Evolutionary conservation across 2,888 invertebrate species (phyloP).

Genomic region (Hypercompe scribonia): DNA sequence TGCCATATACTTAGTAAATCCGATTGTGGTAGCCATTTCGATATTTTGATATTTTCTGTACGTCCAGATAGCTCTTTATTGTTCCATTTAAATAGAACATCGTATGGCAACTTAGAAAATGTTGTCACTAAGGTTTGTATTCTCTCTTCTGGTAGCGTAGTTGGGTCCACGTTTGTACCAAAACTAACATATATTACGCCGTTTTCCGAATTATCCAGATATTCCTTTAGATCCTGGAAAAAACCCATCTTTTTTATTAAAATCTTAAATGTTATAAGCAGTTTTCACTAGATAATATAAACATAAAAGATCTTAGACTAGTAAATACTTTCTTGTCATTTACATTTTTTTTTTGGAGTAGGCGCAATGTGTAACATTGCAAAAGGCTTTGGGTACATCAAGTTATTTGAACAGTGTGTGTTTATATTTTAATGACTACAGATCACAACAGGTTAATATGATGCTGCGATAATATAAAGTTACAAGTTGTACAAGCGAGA

Average conservation of each 20-base stretch:
- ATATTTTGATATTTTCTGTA: constrained; percentile 62
- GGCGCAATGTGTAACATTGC: too few relatives aligned
- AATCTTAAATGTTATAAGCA: background rate
- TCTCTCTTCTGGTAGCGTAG: constrained; percentile 56
- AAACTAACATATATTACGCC: constrained; percentile 71
- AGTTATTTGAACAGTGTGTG: too few relatives aligned
- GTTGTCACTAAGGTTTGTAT: constrained; percentile 59
- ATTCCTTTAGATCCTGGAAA: constrained; percentile 57
- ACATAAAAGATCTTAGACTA: background rate
- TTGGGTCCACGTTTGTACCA: constrained; percentile 67
- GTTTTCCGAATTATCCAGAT: constrained; percentile 65
- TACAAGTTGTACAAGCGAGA: too few relatives aligned
- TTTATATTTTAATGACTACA: too few relatives aligned
- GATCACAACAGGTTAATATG: too few relatives aligned
- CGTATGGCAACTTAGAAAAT: constrained; percentile 68
- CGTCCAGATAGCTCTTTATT: constrained; percentile 56
- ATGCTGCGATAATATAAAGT: too few relatives aligned
- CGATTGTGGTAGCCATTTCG: constrained; percentile 70
- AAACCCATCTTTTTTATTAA: background rate
- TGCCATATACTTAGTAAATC: constrained; percentile 59
- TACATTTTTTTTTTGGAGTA: too few relatives aligned
- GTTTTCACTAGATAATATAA: background rate
- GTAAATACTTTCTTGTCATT: too few relatives aligned
- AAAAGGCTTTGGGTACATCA: too few relatives aligned
- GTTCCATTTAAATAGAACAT: constrained; percentile 76